Evolutionary conservation across 92 coral and sea anemone species (phyloP).

Genomic region (Siderastrea radians): DNA sequence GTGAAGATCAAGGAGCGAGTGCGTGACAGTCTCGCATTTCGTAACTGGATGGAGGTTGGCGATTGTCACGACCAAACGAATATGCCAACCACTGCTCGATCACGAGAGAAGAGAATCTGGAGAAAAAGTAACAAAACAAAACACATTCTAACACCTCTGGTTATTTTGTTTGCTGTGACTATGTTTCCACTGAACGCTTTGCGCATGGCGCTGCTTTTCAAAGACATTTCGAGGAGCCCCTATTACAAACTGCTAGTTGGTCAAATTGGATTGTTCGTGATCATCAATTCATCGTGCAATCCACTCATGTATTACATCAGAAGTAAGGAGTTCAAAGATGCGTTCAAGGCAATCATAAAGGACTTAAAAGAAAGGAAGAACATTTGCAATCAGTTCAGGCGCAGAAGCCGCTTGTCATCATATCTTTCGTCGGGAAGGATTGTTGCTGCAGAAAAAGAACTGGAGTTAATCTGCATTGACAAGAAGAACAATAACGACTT

Average conservation of each 20-base stretch:
- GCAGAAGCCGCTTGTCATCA: background rate
- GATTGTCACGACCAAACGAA: background rate
- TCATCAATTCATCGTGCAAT: constrained; percentile 76
- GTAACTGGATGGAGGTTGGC: constrained; percentile 63
- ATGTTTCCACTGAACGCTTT: constrained; percentile 77
- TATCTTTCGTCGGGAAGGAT: background rate
- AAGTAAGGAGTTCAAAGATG: constrained; percentile 77
- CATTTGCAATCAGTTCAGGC: background rate
- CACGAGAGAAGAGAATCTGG: constrained; percentile 48
- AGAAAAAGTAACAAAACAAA: constrained; percentile 76
- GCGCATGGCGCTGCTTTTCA: constrained; percentile 48
- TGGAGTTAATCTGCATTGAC: background rate
- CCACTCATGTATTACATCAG: constrained; percentile 80
- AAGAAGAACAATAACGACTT: too few relatives aligned
- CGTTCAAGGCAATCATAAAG: constrained; percentile 26
- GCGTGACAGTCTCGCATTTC: constrained; percentile 69
- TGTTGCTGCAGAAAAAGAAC: background rate
- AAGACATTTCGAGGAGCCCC: constrained; percentile 7
- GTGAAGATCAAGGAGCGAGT: constrained; percentile 68
- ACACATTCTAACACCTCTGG: constrained; percentile 83
- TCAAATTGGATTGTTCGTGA: constrained; percentile 65
- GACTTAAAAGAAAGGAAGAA: background rate
- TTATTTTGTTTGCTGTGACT: constrained; percentile 74
- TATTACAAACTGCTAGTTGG: constrained; percentile 56
- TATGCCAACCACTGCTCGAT: background rate